phyloP scores from a whole-genome alignment of 2,797 vertebrate species.

The Cuniculus paca region DNA sequence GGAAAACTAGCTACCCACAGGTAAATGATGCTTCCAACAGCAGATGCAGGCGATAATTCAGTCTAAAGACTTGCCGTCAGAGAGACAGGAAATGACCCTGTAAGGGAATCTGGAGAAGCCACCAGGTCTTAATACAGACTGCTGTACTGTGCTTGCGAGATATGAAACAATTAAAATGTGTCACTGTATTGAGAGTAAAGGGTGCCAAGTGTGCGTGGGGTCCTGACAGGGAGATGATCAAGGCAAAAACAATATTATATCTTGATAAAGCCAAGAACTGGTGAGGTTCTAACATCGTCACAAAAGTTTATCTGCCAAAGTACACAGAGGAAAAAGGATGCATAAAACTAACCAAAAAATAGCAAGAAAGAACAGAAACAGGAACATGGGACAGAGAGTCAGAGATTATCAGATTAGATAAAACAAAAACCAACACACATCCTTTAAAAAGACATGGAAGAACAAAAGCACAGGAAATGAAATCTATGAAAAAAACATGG shows the following conservation, averaged over 20 bases:
- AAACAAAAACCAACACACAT: background rate
- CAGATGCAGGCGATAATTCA: too few species aligned
- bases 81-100: background rate
- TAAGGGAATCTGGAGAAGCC: background rate
- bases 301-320: background rate
- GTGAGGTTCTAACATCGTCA: background rate
- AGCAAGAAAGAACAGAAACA: background rate
- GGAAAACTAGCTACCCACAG: background rate
- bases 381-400: too few species aligned
- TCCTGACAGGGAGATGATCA: background rate
- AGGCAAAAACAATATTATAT: background rate
- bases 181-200: background rate
- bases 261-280: background rate
- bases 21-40: background rate
- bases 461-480: background rate
- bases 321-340: background rate
- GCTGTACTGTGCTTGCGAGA: background rate
- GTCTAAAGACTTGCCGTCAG: background rate
- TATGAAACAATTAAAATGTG: background rate
- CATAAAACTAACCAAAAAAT: background rate
- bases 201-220: fast-evolving
- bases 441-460: background rate
- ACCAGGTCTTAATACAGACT: background rate
- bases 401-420: background rate
- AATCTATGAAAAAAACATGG: background rate